Base-by-base conservation (phyloP, 2,888 invertebrate species). In the Lissonota sp. region DNA sequence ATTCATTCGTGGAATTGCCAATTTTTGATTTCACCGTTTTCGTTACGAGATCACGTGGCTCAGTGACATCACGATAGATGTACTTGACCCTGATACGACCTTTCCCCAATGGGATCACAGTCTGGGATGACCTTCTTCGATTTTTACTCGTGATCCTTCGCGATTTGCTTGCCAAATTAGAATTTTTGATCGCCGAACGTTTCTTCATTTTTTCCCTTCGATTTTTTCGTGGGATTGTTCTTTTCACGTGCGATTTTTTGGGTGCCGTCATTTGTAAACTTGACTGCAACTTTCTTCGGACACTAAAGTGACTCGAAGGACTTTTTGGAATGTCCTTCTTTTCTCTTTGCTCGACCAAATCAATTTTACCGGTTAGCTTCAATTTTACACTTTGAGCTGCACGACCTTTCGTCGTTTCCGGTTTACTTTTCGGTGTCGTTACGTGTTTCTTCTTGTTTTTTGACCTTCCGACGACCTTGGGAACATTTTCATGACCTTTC, bases 251-350 rank as follows among this genome's bases (percentile, higher is more conserved):
- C 3, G 49, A 53, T 6, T 12, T 14, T 40, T 62, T 73, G 6
- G 51, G 14, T 4, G 63, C 26, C n/a, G 10, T n/a, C 8, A 82
- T 60, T 8, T 73, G 63, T 6, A 60, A 46, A 57, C 76, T 82
- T n/a, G 79, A 77, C n/a, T 79, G 82, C 12, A 82, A 62, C 49
- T 82, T 82, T 42, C 80, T 69, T 53, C 73, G 67, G n/a, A 69
- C 58, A 16, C 76, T 70, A 6, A 77, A 67, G 39, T 82, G 77
- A 37, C 66, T 37, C 10, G 51, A 5, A 5, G 57, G 67, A 4
- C n/a, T 44, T 44, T 78, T 74, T 6, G 8, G n/a, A 7, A 7
- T 42, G n/a, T 49, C 40, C n/a, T 14, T 49, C 4, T 49, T 55
- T 1, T 46, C 42, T 10, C 40, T 6, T 42, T 75, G 40, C 51